Evolutionary conservation across 2,888 invertebrate species (phyloP).

Genomic region (Tetragonula carbonaria): DNA sequence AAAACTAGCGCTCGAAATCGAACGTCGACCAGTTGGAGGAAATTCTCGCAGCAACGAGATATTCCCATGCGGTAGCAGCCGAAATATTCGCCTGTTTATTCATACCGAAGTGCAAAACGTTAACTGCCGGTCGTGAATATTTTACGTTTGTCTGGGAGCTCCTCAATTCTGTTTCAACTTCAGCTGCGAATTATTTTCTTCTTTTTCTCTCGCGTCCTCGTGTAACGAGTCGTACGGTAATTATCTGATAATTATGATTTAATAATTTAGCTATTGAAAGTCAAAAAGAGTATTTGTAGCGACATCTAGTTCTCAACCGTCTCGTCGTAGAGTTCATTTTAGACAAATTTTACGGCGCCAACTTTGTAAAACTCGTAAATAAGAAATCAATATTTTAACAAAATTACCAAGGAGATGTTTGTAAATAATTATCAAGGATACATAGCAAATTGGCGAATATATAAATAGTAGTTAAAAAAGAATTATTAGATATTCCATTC

Average conservation of each 20-base stretch:
- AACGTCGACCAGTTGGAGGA: not conserved
- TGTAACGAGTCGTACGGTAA: not conserved
- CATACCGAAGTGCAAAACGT: not conserved
- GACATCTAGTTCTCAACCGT: no score
- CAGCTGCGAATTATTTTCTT: not conserved
- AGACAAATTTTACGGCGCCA: no score
- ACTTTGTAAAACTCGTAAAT: no score
- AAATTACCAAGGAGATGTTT: no score
- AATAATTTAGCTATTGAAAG: no score
- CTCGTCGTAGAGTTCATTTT: no score
- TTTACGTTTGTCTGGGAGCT: not conserved
- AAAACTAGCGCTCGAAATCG: not conserved
- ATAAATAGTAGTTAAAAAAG: no score
- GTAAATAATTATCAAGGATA: no score
- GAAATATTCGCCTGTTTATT: slow-evolving; percentile 1
- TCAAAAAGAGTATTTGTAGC: no score
- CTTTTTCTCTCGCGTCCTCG: not conserved
- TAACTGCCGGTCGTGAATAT: not conserved
- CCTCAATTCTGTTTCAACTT: not conserved
- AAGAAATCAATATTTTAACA: no score
- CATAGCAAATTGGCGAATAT: no score
- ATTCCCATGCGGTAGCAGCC: not conserved
- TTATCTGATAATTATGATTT: not conserved
- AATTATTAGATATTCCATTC: no score
- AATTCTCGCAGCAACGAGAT: not conserved